These are phyloP conservation scores for Neosilurus mollespiculum DNA, from an alignment of 2,797 vertebrate species.

Conservation along the genomic window DNA sequence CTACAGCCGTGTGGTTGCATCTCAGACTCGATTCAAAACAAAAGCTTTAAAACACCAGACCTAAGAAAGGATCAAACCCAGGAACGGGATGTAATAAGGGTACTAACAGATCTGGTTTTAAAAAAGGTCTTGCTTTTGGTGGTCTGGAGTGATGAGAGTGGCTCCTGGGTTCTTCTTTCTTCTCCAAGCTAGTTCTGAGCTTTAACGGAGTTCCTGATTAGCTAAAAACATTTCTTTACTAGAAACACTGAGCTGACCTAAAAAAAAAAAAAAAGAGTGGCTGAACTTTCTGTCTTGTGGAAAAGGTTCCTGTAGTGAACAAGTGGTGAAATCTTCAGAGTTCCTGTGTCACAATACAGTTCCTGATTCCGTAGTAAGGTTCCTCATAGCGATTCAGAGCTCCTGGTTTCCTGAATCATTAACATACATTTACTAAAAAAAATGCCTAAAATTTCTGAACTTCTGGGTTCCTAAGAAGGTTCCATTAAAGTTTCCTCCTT, in stretches of 20 bases:
- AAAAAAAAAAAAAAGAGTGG: not conserved
- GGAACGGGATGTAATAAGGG: not conserved
- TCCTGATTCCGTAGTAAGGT: not conserved
- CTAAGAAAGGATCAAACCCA: not conserved
- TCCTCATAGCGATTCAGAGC: not conserved
- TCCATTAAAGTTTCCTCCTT: not conserved
- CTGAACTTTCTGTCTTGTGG: not conserved
- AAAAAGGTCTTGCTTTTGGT: not conserved
- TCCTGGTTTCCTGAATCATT: not conserved
- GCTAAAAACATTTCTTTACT: not conserved
- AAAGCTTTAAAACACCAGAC: too few relatives aligned
- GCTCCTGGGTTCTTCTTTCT: not conserved
- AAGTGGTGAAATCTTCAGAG: not conserved
- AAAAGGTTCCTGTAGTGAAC: not conserved
- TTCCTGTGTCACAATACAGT: not conserved
- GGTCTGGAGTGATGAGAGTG: not conserved
- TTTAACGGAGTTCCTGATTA: not conserved
- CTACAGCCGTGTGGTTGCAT: not conserved
- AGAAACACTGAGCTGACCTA: not conserved
- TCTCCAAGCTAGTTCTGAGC: not conserved
- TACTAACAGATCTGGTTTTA: not conserved
- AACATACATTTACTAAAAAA: not conserved
- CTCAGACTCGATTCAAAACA: too few relatives aligned
- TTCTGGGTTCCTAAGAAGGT: not conserved
- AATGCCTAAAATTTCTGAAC: not conserved